These are phyloP conservation scores for Teleiodes luculella DNA, from an alignment of 2,888 invertebrate species.

Conservation along the genomic window DNA sequence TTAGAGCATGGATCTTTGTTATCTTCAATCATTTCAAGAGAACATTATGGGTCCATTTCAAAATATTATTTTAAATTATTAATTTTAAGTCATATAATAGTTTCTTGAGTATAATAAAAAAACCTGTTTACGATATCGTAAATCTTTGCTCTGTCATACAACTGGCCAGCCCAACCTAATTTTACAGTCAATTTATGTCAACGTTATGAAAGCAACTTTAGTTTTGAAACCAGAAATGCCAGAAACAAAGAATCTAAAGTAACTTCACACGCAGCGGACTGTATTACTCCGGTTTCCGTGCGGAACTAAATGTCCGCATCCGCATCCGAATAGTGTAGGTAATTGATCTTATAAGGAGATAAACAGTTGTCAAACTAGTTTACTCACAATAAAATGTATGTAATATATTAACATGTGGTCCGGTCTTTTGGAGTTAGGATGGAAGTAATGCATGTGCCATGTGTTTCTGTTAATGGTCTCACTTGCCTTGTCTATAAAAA, in stretches of 20 bases:
- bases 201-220: not conserved
- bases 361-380: not conserved
- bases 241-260: too few relatives aligned
- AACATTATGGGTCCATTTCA: too few relatives aligned
- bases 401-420: not conserved
- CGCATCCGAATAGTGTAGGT: not conserved
- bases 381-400: not conserved
- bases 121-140: not conserved
- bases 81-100: too few relatives aligned
- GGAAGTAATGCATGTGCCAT: not conserved
- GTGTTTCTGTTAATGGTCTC: not conserved
- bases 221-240: too few relatives aligned
- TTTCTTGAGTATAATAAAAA: not conserved
- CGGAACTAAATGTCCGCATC: not conserved
- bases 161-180: too few relatives aligned
- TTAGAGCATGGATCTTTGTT: too few relatives aligned
- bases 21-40: too few relatives aligned
- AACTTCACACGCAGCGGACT: too few relatives aligned
- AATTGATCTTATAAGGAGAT: conserved; percentile 1
- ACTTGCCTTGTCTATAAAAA: not conserved
- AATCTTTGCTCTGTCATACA: not conserved
- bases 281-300: not conserved
- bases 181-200: not conserved
- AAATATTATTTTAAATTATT: too few relatives aligned
- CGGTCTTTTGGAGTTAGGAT: not conserved